Conservation (phyloP, 1,140 invertebrate species). For the Aporrectodea caliginosa region DNA sequence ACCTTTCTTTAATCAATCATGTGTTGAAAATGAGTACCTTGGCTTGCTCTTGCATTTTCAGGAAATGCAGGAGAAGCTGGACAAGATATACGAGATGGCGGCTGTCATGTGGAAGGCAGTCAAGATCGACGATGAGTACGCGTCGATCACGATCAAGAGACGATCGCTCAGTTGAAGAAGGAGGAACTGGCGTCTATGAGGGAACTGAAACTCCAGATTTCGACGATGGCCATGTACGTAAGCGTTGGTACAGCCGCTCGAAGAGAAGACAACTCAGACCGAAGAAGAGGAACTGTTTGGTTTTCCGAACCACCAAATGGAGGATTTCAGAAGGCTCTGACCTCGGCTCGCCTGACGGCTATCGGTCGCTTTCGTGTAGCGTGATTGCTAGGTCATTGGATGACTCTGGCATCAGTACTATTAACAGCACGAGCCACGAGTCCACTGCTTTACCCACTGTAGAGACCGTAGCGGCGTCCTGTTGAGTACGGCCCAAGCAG, state of each 20-base stretch:
- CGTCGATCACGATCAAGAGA: neutral
- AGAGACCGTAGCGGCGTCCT: too few relatives aligned
- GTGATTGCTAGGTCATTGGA: neutral
- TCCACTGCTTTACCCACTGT: too few relatives aligned
- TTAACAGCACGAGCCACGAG: too few relatives aligned
- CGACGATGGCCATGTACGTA: neutral
- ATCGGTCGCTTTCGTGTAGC: neutral
- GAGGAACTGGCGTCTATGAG: neutral
- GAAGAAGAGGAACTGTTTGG: neutral
- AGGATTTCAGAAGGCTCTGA: neutral
- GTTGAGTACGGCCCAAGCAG: too few relatives aligned
- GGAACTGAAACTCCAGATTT: neutral
- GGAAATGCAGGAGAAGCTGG: slow-evolving; percentile 62
- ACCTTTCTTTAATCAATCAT: too few relatives aligned
- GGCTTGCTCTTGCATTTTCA: slow-evolving; percentile 29
- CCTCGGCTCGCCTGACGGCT: neutral
- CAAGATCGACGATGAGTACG: slow-evolving; percentile 39
- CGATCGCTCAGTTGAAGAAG: neutral
- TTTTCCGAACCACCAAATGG: neutral
- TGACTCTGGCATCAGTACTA: too few relatives aligned
- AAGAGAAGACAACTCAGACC: neutral
- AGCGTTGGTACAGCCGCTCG: neutral
- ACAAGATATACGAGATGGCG: slow-evolving; percentile 93
- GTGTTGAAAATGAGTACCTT: too few relatives aligned
- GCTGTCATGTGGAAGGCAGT: slow-evolving; percentile 85